Conservation (phyloP, 2,888 invertebrate species). For the Neoascia interrupta region DNA sequence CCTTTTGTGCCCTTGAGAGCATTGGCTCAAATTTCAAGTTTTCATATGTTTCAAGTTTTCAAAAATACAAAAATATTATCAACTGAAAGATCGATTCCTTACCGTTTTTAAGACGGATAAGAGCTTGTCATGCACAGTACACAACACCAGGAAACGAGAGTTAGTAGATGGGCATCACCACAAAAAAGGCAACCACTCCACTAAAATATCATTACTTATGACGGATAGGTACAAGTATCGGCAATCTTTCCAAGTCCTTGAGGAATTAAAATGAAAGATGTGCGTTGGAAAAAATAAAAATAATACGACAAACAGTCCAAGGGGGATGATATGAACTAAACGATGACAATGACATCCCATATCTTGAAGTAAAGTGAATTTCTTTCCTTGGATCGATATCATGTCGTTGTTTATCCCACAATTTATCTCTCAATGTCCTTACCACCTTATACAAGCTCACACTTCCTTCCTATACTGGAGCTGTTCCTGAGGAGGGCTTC, state of each 20-base stretch:
- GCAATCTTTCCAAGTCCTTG: constrained; percentile 36
- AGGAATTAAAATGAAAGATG: constrained; percentile 6
- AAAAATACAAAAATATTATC: no score
- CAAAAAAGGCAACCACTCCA: no score
- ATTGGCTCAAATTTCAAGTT: no score
- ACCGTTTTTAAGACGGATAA: no score
- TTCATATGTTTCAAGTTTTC: no score
- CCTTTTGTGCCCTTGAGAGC: no score
- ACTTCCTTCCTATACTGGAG: background rate
- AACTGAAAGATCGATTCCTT: no score
- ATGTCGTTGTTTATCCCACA: constrained; percentile 56
- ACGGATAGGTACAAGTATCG: constrained; percentile 41
- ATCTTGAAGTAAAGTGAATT: constrained; percentile 37
- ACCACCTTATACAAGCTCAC: background rate
- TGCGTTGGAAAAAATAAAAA: background rate
- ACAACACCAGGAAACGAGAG: no score
- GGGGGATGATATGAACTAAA: constrained; percentile 36
- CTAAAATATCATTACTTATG: constrained; percentile 27
- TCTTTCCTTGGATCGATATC: constrained; percentile 47
- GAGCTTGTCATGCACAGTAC: no score
- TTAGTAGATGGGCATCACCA: no score
- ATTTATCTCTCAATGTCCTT: constrained; percentile 40
- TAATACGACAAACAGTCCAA: background rate
- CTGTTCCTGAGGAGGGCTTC: no score
- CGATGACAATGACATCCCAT: constrained; percentile 45